A percentile compares a stretch with the other conserved stretches of the same genome.
These are phyloP conservation scores for Probosciger aterrimus DNA, from an alignment of 2,113 vertebrate genomes.

Conservation along the genomic window DNA sequence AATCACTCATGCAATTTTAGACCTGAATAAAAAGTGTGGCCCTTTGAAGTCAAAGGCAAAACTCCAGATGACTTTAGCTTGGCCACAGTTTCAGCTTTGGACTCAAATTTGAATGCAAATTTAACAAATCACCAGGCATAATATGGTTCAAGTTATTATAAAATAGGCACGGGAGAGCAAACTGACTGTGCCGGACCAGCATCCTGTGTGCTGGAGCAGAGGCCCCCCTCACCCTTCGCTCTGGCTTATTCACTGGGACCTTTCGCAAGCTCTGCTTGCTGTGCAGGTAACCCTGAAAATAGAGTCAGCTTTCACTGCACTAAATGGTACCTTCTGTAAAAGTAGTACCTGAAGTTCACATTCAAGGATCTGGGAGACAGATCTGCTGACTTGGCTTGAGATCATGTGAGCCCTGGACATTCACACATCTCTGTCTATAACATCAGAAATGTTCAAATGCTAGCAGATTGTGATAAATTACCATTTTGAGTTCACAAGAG, in stretches of 20 bases:
- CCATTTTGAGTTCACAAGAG: not conserved
- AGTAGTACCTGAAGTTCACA: not conserved
- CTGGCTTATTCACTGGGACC: not conserved
- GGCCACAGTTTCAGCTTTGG: not conserved
- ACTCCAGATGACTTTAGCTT: not conserved
- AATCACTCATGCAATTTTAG: not conserved
- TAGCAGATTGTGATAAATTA: not conserved
- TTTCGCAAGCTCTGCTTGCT: not conserved
- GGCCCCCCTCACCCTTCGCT: not conserved
- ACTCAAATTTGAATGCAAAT: slow-evolving; percentile 24
- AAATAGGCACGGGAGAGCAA: not conserved
- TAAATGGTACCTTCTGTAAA: not conserved
- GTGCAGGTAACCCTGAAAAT: not conserved
- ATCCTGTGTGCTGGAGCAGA: not conserved
- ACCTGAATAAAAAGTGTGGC: not conserved
- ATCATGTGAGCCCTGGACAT: not conserved
- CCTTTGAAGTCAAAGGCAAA: slow-evolving; percentile 47
- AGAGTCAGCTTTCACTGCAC: not conserved
- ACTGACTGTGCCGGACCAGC: not conserved
- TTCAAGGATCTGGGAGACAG: not conserved
- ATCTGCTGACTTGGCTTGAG: not conserved
- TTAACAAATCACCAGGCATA: slow-evolving; percentile 12
- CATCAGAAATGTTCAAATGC: not conserved
- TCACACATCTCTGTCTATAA: not conserved
- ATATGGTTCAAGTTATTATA: not conserved